Evolutionary conservation across 2,113 vertebrate species (phyloP).

Genomic region (Pteronura brasiliensis): DNA sequence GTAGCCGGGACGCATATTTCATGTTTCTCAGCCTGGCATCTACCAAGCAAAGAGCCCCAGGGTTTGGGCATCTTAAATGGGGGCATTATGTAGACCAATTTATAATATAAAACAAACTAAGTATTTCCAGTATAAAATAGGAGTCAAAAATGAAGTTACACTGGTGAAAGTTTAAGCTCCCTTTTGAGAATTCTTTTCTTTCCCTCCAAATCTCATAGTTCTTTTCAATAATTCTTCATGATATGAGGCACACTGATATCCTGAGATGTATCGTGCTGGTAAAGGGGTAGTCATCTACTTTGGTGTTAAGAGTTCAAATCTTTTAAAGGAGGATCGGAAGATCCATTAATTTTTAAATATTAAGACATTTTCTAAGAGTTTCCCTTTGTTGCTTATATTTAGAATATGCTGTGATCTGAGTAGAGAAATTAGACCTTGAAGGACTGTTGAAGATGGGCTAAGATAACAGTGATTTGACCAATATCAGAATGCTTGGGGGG

Average conservation of each 20-base stretch:
- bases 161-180: background rate
- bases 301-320: background rate
- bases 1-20: background rate
- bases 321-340: background rate
- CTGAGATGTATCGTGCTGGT: background rate
- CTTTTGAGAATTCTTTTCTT: background rate
- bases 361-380: background rate
- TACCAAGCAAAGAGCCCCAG: background rate
- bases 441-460: background rate
- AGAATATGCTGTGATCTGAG: background rate
- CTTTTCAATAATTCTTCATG: background rate
- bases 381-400: background rate
- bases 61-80: background rate
- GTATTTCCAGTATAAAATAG: background rate
- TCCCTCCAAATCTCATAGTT: background rate
- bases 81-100: background rate
- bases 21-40: background rate
- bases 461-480: background rate
- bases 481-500: background rate
- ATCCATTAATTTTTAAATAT: background rate
- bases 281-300: background rate
- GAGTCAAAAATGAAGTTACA: background rate
- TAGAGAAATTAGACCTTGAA: background rate
- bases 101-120: background rate
- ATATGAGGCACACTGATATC: background rate